phyloP scores from a whole-genome alignment of 2,888 invertebrate genomes.

The Drosophila prolongata region DNA sequence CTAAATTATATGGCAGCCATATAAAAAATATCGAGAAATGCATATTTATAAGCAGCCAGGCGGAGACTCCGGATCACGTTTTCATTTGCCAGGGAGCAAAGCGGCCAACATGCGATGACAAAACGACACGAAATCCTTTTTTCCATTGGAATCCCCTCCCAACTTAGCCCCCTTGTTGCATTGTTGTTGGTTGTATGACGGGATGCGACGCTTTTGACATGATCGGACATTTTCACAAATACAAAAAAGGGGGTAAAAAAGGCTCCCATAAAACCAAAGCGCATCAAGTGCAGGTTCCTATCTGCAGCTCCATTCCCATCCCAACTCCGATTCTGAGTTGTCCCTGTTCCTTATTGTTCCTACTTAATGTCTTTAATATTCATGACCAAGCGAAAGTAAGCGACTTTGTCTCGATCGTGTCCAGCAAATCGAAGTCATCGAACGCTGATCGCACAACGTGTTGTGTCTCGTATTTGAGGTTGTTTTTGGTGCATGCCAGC shows the following conservation, averaged over 20 bases:
- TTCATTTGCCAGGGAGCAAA: constrained; percentile 65
- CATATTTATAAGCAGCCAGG: constrained; percentile 70
- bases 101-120: constrained; percentile 75
- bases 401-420: constrained; percentile 81
- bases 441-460: constrained; percentile 52
- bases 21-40: constrained; percentile 66
- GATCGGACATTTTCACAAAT: constrained; percentile 75
- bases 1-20: constrained; percentile 69
- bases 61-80: constrained; percentile 65
- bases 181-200: constrained; percentile 44
- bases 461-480: constrained; percentile 20
- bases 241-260: constrained; percentile 4
- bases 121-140: constrained; percentile 80
- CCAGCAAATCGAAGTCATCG: constrained; percentile 65
- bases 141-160: constrained; percentile 2
- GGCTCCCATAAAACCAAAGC: constrained; percentile 67
- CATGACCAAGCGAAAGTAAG: constrained; percentile 81
- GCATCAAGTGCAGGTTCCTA: constrained; percentile 67
- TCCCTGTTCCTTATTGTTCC: constrained; percentile 65
- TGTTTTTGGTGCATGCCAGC: constrained; percentile 25
- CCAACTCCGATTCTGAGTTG: constrained; percentile 14
- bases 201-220: constrained; percentile 66
- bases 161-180: constrained; percentile 19
- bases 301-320: constrained; percentile 2
- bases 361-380: constrained; percentile 82